Conservation (phyloP, 1,140 invertebrate species). For the Mercenaria mercenaria region DNA sequence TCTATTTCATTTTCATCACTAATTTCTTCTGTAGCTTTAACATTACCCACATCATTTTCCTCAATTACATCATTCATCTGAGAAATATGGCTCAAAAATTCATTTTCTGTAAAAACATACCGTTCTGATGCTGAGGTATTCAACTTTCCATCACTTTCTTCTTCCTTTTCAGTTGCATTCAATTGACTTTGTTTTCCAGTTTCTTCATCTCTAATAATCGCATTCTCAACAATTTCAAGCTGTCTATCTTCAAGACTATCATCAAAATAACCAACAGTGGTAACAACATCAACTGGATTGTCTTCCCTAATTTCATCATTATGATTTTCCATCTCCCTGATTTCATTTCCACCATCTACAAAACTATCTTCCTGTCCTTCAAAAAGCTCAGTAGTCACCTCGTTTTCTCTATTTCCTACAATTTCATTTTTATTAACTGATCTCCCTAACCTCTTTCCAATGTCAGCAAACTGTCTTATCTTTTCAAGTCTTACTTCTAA, state of each 20-base stretch:
- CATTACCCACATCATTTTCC: background rate
- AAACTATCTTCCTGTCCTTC: background rate
- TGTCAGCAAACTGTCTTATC: conserved; percentile 4
- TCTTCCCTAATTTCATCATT: background rate
- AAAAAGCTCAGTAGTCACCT: background rate
- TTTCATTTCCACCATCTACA: background rate
- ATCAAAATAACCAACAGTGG: background rate
- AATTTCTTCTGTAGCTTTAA: background rate
- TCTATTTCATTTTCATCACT: background rate
- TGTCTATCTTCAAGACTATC: conserved; percentile 24
- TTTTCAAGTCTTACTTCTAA: background rate
- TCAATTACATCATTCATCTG: background rate
- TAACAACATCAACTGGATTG: background rate
- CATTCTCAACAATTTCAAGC: conserved; percentile 1
- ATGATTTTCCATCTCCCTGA: background rate
- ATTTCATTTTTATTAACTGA: no score
- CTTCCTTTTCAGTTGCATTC: no score
- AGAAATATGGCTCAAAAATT: background rate
- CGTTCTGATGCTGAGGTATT: background rate
- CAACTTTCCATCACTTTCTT: no score
- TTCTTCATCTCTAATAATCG: background rate
- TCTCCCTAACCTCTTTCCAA: background rate
- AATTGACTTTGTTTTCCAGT: background rate
- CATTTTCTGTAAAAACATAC: background rate
- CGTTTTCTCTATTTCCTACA: no score